Evolutionary conservation across 2,113 vertebrate genomes (phyloP).

Genomic region (Caretta caretta): DNA sequence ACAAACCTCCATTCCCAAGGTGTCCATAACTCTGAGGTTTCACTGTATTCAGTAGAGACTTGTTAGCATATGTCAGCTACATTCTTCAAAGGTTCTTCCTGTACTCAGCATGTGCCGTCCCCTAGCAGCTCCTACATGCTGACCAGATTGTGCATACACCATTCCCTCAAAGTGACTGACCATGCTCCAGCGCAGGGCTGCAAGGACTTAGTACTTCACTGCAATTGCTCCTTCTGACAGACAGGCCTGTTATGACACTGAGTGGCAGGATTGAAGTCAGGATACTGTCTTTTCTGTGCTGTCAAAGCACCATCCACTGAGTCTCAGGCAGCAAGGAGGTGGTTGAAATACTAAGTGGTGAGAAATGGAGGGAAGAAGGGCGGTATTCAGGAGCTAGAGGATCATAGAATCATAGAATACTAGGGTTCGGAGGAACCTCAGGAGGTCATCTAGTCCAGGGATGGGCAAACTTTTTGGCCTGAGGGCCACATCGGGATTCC

Average conservation of each 20-base stretch:
- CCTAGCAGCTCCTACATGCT: background rate
- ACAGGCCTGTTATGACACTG: background rate
- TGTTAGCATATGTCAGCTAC: background rate
- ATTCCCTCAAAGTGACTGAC: background rate
- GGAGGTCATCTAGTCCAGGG: no score
- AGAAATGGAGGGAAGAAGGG: background rate
- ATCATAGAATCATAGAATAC: background rate
- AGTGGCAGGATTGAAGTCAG: background rate
- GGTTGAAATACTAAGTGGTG: background rate
- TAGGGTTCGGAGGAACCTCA: no score
- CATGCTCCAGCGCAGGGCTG: background rate
- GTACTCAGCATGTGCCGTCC: background rate
- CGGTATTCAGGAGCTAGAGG: background rate
- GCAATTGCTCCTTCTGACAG: background rate
- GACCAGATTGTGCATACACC: background rate
- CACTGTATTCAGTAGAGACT: background rate
- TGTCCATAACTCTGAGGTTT: no score
- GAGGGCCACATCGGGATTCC: no score
- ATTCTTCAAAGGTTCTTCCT: background rate
- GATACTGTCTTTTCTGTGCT: background rate
- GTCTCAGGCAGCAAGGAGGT: background rate
- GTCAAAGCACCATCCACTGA: background rate
- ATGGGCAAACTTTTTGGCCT: no score
- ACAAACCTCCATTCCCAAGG: no score
- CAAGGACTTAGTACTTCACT: background rate